Evolutionary conservation across 2,113 vertebrate genomes (phyloP).

Genomic region (Sardina pilchardus): DNA sequence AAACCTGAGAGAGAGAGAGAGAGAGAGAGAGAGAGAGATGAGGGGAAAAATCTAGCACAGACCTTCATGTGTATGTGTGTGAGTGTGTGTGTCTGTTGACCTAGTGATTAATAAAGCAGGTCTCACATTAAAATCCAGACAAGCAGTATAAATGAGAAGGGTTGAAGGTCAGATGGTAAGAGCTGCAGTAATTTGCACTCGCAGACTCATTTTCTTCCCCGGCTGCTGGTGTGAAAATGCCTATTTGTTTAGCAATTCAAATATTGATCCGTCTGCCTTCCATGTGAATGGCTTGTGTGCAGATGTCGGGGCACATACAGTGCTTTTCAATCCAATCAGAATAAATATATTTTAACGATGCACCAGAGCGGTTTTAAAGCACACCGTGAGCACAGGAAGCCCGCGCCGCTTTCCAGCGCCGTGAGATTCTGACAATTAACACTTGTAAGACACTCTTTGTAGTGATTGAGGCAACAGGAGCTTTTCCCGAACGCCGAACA

Average conservation of each 20-base stretch:
- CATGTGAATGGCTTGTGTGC: slow-evolving; percentile 51
- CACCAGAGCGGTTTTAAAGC: slow-evolving; percentile 30
- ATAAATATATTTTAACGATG: slow-evolving; percentile 41
- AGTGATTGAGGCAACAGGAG: background rate
- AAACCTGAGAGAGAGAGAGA: background rate
- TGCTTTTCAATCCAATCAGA: slow-evolving; percentile 49
- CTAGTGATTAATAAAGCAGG: slow-evolving; percentile 43
- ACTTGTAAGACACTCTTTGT: background rate
- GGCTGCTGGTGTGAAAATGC: slow-evolving; percentile 49
- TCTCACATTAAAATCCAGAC: slow-evolving; percentile 53
- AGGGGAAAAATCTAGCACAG: background rate
- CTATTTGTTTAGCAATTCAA: slow-evolving; percentile 70
- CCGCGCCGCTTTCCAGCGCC: background rate
- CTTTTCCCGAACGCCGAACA: slow-evolving; percentile 1
- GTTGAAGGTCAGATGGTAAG: slow-evolving; percentile 45
- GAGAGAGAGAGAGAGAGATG: background rate
- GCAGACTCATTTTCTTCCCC: slow-evolving; percentile 44
- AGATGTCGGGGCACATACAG: slow-evolving; percentile 46
- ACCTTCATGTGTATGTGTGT: background rate
- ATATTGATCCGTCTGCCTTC: slow-evolving; percentile 70
- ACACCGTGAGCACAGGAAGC: slow-evolving; percentile 32
- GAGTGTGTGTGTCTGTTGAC: background rate
- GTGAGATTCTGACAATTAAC: slow-evolving; percentile 21
- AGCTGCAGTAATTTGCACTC: slow-evolving; percentile 44
- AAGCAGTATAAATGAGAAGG: slow-evolving; percentile 35